These are phyloP conservation scores for Notothenia rossii DNA, from an alignment of 2,113 vertebrate species.

Conservation along the genomic window DNA sequence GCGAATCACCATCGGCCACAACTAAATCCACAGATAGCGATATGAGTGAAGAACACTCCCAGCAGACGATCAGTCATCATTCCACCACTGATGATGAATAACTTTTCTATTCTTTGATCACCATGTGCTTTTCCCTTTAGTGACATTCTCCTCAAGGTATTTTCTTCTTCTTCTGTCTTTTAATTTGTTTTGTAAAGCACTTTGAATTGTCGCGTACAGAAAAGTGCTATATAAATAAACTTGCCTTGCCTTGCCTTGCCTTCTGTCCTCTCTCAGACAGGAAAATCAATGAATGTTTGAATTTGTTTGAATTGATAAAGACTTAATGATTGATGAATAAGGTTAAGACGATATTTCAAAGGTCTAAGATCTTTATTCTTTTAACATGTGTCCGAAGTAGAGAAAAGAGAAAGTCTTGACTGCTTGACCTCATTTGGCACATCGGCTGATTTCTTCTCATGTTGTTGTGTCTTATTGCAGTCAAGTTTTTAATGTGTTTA, in stretches of 20 bases:
- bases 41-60: slow-evolving; percentile 39
- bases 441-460: slow-evolving; percentile 6
- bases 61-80: slow-evolving; percentile 33
- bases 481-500: slow-evolving; percentile 13
- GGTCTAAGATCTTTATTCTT: not conserved
- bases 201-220: too few species aligned
- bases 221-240: too few species aligned
- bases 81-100: slow-evolving; percentile 50
- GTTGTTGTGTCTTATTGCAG: slow-evolving; percentile 26
- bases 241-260: not conserved
- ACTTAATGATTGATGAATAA: slow-evolving; percentile 33
- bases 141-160: slow-evolving; percentile 22
- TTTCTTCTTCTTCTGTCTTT: slow-evolving; percentile 29
- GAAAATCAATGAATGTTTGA: slow-evolving; percentile 69
- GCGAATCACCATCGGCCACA: slow-evolving; percentile 6
- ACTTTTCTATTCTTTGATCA: slow-evolving; percentile 45
- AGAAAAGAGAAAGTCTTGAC: not conserved
- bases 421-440: slow-evolving; percentile 46
- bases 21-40: slow-evolving; percentile 34
- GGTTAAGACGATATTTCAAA: not conserved
- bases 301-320: slow-evolving; percentile 45
- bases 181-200: too few species aligned
- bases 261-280: slow-evolving; percentile 27
- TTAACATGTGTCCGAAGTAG: slow-evolving; percentile 16
- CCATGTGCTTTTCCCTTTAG: slow-evolving; percentile 5